Percentiles rank a stretch among this genome's conserved stretches.
These are phyloP conservation scores for Lasioglossum calceatum DNA, from an alignment of 2,888 invertebrate species.

Conservation along the genomic window DNA sequence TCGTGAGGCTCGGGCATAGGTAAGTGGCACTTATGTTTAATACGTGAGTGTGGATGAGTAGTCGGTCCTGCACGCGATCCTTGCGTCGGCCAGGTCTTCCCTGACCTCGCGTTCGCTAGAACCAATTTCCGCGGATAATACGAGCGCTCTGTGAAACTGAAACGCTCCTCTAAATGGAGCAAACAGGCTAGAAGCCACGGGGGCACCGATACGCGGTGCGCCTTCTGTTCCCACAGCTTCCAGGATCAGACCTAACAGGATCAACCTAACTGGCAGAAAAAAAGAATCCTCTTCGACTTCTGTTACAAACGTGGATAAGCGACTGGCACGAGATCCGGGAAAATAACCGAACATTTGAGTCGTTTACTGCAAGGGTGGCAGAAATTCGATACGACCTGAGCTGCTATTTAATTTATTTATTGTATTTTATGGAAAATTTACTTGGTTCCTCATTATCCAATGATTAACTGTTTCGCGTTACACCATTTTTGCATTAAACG, in stretches of 20 bases:
- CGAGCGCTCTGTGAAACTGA: constrained; percentile 56
- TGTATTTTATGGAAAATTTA: not conserved
- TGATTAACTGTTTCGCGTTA: too few species aligned
- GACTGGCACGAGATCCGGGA: constrained; percentile 27
- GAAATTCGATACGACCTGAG: not conserved
- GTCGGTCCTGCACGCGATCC: constrained; percentile 79
- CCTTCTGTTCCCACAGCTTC: not conserved
- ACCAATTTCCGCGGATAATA: constrained; percentile 78
- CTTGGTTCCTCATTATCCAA: not conserved
- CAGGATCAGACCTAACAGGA: not conserved
- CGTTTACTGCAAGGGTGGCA: too few species aligned
- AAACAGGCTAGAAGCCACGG: constrained; percentile 20
- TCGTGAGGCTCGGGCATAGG: constrained; percentile 71
- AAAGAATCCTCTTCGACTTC: not conserved
- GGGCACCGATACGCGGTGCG: not conserved
- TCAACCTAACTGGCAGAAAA: not conserved
- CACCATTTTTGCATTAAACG: not conserved
- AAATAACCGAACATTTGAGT: constrained; percentile 50
- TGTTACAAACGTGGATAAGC: constrained; percentile 28
- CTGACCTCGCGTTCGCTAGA: constrained; percentile 79
- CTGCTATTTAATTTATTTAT: not conserved
- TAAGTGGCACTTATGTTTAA: constrained; percentile 79
- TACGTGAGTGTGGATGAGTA: constrained; percentile 79
- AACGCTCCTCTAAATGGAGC: constrained; percentile 67
- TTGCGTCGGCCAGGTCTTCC: constrained; percentile 68